Evolutionary conservation across 2,797 vertebrate species (phyloP).

Genomic region (Myotis pilosus): DNA sequence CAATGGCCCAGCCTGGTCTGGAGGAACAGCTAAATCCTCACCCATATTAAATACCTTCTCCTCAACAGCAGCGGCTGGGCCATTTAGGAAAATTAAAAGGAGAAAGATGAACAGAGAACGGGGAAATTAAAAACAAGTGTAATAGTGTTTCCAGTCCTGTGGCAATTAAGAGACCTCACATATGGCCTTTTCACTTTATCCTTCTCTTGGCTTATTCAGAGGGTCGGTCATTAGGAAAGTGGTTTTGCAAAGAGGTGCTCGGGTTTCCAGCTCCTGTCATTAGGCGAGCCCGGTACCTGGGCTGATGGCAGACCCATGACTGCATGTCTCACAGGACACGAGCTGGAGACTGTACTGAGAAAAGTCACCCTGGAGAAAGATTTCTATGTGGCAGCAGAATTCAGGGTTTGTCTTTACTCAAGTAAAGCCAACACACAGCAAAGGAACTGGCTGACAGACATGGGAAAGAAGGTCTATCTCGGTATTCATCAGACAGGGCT

Average conservation of each 20-base stretch:
- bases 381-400: constrained; percentile 53
- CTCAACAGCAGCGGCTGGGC: constrained; percentile 79
- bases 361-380: constrained; percentile 57
- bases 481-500: neutral
- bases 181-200: constrained; percentile 85
- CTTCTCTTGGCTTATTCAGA: constrained; percentile 83
- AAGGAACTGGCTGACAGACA: neutral
- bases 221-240: constrained; percentile 83
- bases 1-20: constrained; percentile 78
- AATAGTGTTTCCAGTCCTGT: constrained; percentile 80
- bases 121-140: constrained; percentile 81
- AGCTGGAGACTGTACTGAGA: constrained; percentile 54
- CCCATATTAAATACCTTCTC: constrained; percentile 86
- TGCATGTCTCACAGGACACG: constrained; percentile 32
- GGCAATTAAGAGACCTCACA: constrained; percentile 80
- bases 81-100: constrained; percentile 89
- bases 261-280: constrained; percentile 79
- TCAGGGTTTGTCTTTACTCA: constrained; percentile 14
- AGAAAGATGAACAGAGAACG: constrained; percentile 77
- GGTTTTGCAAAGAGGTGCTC: constrained; percentile 80
- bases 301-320: neutral
- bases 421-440: neutral
- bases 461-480: neutral
- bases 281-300: constrained; percentile 69
- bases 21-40: constrained; percentile 86